These are phyloP conservation scores for Meriones unguiculatus DNA, from an alignment of 2,113 vertebrate genomes.

Conservation along the genomic window DNA sequence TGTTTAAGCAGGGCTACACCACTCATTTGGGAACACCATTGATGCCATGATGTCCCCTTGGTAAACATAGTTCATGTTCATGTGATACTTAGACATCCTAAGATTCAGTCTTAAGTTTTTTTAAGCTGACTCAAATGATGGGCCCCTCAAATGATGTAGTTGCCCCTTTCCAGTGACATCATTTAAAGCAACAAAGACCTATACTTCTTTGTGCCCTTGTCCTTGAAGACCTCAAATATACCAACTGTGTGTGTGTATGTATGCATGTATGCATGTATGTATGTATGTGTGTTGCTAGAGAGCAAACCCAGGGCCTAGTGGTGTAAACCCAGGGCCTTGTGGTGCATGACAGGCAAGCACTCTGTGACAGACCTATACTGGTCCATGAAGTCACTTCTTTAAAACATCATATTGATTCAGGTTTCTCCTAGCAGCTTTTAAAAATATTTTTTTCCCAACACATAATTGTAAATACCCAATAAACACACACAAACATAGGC, in stretches of 20 bases:
- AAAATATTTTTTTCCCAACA: conserved; percentile 49
- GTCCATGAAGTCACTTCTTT: background rate
- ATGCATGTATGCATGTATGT: background rate
- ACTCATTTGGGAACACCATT: background rate
- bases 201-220: background rate
- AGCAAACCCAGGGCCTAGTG: background rate
- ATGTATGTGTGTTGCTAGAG: background rate
- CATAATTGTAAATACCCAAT: background rate
- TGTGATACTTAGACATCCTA: background rate
- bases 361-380: background rate
- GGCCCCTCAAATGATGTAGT: too few species aligned
- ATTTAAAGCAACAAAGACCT: background rate
- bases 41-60: background rate
- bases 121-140: background rate
- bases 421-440: background rate
- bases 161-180: background rate
- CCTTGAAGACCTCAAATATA: background rate
- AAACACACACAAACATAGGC: background rate
- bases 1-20: background rate
- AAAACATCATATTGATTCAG: conserved; percentile 28
- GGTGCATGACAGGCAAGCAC: background rate
- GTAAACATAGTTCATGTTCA: background rate
- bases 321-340: background rate
- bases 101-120: background rate
- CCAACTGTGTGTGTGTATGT: background rate